These are phyloP conservation scores for Trachythela sp. DNA, from an alignment of 64 coral and sea anemone species.

Conservation along the genomic window DNA sequence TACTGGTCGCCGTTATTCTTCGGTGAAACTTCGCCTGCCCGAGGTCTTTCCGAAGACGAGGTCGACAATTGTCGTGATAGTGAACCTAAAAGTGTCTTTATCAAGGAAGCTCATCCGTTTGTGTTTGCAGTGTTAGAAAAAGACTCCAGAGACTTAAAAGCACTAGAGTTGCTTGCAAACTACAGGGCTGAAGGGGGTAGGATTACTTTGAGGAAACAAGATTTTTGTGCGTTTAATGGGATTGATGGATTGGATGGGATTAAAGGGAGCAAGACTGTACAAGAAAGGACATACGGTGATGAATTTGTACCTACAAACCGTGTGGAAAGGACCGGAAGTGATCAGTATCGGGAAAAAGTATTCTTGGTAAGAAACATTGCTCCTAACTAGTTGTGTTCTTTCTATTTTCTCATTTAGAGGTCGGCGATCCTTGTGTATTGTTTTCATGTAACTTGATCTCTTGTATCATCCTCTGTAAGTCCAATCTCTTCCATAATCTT, in stretches of 20 bases:
- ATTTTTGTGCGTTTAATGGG: not conserved
- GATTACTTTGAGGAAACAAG: constrained; percentile 36
- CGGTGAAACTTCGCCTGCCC: not conserved
- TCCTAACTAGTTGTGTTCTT: not conserved
- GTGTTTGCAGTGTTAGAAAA: constrained; percentile 49
- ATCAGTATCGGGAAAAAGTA: not conserved
- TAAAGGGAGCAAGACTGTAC: not conserved
- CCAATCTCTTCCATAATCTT: no score
- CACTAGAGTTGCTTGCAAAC: constrained; percentile 57
- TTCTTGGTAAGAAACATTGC: not conserved
- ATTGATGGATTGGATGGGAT: not conserved
- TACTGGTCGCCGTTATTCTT: constrained; percentile 66
- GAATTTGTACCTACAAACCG: not conserved
- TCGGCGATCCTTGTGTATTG: no score
- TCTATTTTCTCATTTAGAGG: no score
- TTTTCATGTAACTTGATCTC: no score
- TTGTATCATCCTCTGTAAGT: no score
- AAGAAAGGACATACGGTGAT: not conserved
- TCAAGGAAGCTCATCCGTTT: constrained; percentile 59
- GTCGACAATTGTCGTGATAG: constrained; percentile 27
- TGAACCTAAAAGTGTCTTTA: constrained; percentile 37
- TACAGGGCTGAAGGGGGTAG: constrained; percentile 85
- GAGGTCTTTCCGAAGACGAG: constrained; percentile 65
- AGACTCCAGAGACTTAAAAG: constrained; percentile 33
- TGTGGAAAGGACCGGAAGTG: not conserved